Evolutionary conservation across 1,140 invertebrate genomes (phyloP), one percentile per base, ranked within the genome.

Genomic region (Zaprionus kolodkinae): DNA sequence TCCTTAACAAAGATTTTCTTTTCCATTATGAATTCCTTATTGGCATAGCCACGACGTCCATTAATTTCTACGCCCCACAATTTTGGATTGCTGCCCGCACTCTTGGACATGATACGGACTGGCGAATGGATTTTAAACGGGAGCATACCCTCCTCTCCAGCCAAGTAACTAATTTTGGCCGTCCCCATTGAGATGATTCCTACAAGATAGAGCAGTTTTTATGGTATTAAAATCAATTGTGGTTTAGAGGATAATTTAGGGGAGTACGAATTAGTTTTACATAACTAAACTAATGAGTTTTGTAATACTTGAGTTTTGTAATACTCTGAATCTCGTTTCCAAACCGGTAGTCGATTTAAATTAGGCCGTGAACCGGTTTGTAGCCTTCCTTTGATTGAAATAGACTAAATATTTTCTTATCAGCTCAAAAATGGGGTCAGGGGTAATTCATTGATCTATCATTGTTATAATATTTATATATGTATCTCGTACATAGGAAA

Each of bases 31-130:
- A 96, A 95, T 12, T 91, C 91, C 59, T 94, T 93, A 48, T 95
- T 95, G 25, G 95, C 94, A 92, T 96, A 97, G 50, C 96, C 96
- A 76, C 94, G 92, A 81, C 94, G 94, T 30, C 95, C 96, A 88
- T 95, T 94, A 35, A 96, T 94, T 92, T 95, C 94, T 25, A 95
- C 95, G 78, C 95, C 96, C 96, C 96, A 97, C 64, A 96, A 91
- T 73, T 95, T 94, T 7, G 79, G 85, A 76, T 95, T 94, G 3
- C 79, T 93, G 25, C 96, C 96, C 85, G 95, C 95, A 72, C 94
- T 94, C 93, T 97, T 97, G 91, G 96, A 96, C 69, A 93, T 95
- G 70, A 97, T 94, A 62, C 91, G 94, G 1, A 96, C 94, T 3
- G 95, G 93, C n/a, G 92, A 81, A 89, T 96, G 95, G 12, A 82